Evolutionary conservation across 2,797 vertebrate genomes (phyloP), one percentile per base, ranked within the genome.

Genomic region (Aplochiton taeniatus): DNA sequence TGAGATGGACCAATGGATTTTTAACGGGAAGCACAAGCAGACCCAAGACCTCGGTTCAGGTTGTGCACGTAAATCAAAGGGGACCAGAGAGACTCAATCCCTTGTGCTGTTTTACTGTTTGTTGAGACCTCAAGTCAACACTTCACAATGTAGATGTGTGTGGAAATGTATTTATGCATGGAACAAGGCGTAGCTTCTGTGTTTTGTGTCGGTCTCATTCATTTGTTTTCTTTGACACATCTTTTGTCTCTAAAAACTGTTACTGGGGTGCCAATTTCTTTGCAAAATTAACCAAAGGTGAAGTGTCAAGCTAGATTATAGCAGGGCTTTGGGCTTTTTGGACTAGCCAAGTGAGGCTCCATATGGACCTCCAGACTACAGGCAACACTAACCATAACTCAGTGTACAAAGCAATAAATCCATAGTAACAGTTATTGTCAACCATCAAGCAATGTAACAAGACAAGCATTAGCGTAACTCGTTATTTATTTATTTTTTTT

Each of bases 361-460:
- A 73, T 69, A 43, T 45, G 66, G 70, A 66, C 69, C 77, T 59
- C 81, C 64, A 74, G 78, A 49, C 72, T 87, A 89, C 88, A 92
- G 89, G 85, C 84, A 91, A 92, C 82, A 76, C 72, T 75, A 78
- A 89, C 87, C 82, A 89, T 86, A 58, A 86, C 86, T 90, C 81
- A 89, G 92, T 96, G 94, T 95, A 95, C 94, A 94, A 94, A 98
- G 96, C 96, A 98, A 98, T 98, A 98, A 97, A 94, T 93, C 91
- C 90, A 93, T 93, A 88, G 87, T 84, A 82, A 93, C 92, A 90
- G 91, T 92, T 90, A 82, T 91, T 91, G 83, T 93, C 88, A 82
- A 69, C 59, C 45, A 53, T 57, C 58, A 8, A 72, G 63, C 65
- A 61, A 68, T 71, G 66, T 67, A 66, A 88, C 75, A 81, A 85